A percentile compares a stretch with the other conserved stretches of the same genome.
Evolutionary conservation across 2,888 invertebrate genomes (phyloP).

Genomic region (Vesta saturnalis): DNA sequence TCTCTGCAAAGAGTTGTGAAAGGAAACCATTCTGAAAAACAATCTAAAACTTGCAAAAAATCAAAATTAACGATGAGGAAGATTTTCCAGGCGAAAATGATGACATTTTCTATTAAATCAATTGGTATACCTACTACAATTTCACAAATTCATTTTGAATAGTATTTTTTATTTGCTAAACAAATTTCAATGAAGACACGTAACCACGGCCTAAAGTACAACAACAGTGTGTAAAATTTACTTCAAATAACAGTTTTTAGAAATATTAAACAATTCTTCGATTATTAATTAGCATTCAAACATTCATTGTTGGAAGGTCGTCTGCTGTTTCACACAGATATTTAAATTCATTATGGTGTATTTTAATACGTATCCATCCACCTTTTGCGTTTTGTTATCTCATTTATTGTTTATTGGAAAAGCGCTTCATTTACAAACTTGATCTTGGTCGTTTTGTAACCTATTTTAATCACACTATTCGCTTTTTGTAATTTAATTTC

Average conservation of each 20-base stretch:
- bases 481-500: too few species aligned
- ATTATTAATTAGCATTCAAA: not conserved
- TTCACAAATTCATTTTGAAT: not conserved
- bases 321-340: too few species aligned
- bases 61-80: not conserved
- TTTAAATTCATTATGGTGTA: too few species aligned
- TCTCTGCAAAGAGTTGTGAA: too few species aligned
- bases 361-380: too few species aligned
- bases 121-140: not conserved
- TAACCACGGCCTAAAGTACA: not conserved
- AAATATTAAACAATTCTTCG: not conserved
- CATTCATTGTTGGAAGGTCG: too few species aligned
- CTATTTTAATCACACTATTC: too few species aligned
- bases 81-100: not conserved
- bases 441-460: too few species aligned
- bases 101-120: not conserved
- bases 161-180: not conserved
- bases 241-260: constrained; percentile 7
- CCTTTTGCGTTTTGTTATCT: too few species aligned
- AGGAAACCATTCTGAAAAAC: too few species aligned
- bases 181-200: not conserved
- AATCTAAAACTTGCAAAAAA: not conserved
- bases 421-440: too few species aligned
- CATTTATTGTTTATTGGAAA: too few species aligned
- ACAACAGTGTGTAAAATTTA: not conserved